Conservation (phyloP, 1,140 invertebrate species). For the Sarcophaga peregrina region DNA sequence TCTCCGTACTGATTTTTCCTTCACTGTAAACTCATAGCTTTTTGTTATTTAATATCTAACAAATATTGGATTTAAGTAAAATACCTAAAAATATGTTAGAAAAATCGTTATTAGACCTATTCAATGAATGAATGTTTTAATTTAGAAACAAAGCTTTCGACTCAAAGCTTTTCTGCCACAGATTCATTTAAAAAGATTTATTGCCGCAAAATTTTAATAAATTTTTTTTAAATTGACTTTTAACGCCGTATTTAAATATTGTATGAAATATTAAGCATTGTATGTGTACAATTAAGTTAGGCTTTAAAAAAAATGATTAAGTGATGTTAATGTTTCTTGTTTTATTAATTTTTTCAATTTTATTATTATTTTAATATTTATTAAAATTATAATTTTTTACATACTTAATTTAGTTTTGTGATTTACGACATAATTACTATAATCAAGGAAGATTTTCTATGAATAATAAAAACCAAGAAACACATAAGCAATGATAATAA, state of each 20-base stretch:
- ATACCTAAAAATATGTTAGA: conserved; percentile 15
- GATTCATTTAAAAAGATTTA: neutral
- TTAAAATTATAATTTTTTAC: neutral
- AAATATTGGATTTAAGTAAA: neutral
- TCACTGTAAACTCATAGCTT: no score
- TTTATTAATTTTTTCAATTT: neutral
- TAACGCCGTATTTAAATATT: neutral
- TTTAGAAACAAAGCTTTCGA: neutral
- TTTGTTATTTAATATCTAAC: no score
- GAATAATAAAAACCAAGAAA: no score
- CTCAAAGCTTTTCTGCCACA: neutral
- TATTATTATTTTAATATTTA: neutral
- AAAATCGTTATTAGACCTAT: neutral
- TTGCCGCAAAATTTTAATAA: neutral
- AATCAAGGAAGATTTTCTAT: neutral
- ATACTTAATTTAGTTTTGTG: neutral
- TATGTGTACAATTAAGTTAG: neutral
- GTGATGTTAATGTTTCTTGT: neutral
- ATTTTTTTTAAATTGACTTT: neutral
- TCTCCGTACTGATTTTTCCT: no score
- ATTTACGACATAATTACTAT: neutral
- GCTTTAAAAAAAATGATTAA: neutral
- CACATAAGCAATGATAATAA: no score
- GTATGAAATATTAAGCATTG: neutral
- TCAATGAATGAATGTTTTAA: neutral